Evolutionary conservation across 2,797 vertebrate genomes (phyloP).

Genomic region (Dryobates pubescens): DNA sequence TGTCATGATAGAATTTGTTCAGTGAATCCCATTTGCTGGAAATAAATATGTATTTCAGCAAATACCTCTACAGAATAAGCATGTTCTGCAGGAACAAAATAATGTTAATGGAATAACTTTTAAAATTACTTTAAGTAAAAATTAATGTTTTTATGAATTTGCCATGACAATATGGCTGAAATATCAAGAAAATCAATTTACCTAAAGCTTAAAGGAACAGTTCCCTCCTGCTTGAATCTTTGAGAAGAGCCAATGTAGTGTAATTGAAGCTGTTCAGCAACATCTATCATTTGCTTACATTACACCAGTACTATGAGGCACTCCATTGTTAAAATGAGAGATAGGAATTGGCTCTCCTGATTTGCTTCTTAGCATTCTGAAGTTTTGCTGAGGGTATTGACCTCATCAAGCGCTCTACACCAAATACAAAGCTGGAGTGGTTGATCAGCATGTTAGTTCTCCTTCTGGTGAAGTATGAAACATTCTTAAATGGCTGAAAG

Average conservation of each 20-base stretch:
- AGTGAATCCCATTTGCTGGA: not conserved
- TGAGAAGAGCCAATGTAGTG: not conserved
- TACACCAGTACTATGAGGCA: not conserved
- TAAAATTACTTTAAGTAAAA: not conserved
- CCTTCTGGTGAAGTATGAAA: not conserved
- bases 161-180: not conserved
- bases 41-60: not conserved
- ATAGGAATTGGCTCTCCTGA: constrained; percentile 10
- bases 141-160: not conserved
- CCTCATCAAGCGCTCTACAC: constrained; percentile 41
- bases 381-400: constrained; percentile 44
- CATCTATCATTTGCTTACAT: constrained; percentile 14
- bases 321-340: not conserved
- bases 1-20: not conserved
- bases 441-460: not conserved
- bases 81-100: not conserved
- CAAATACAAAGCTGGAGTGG: not conserved
- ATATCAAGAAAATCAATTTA: not conserved
- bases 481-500: not conserved
- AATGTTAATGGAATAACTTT: not conserved
- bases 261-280: constrained; percentile 29
- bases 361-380: constrained; percentile 1
- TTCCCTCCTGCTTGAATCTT: not conserved
- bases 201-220: not conserved
- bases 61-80: not conserved